phyloP scores from a whole-genome alignment of 2,797 vertebrate species.

The Tarsius wallacei region DNA sequence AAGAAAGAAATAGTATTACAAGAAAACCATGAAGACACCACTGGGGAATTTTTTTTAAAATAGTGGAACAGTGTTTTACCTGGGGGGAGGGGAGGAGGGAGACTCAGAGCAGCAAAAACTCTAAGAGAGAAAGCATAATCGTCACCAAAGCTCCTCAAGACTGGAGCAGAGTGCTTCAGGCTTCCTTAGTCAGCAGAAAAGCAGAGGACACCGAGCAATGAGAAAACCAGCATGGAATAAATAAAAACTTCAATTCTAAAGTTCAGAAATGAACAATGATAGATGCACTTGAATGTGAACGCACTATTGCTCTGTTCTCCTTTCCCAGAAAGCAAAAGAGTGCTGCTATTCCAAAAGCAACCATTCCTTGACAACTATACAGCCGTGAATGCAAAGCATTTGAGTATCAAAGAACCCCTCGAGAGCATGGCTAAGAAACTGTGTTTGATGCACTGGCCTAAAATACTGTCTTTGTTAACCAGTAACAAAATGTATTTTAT shows the following conservation, averaged over 20 bases:
- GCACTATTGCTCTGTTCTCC: neutral
- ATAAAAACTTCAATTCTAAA: slow-evolving; percentile 50
- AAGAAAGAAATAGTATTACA: slow-evolving; percentile 43
- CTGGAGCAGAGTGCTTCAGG: neutral
- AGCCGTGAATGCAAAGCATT: neutral
- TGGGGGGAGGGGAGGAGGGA: neutral
- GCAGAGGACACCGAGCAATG: neutral
- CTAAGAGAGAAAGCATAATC: neutral
- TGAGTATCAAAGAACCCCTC: neutral
- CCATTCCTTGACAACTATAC: too few species aligned
- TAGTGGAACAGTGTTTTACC: neutral
- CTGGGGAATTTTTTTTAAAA: neutral
- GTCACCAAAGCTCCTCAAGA: neutral
- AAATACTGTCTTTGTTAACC: neutral
- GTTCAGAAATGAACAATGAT: slow-evolving; percentile 39
- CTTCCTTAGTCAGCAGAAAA: slow-evolving; percentile 34
- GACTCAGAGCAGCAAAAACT: neutral
- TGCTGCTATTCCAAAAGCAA: neutral
- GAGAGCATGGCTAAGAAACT: neutral
- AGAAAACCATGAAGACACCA: slow-evolving; percentile 23
- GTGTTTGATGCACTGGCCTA: neutral
- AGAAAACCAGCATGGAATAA: slow-evolving; percentile 37
- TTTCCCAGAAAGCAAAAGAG: neutral
- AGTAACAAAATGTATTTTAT: neutral
- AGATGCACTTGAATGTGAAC: neutral